A percentile compares a stretch with the other conserved stretches of the same genome.
Conservation (phyloP, 2,797 vertebrate genomes). For the Poeciliopsis turneri region DNA sequence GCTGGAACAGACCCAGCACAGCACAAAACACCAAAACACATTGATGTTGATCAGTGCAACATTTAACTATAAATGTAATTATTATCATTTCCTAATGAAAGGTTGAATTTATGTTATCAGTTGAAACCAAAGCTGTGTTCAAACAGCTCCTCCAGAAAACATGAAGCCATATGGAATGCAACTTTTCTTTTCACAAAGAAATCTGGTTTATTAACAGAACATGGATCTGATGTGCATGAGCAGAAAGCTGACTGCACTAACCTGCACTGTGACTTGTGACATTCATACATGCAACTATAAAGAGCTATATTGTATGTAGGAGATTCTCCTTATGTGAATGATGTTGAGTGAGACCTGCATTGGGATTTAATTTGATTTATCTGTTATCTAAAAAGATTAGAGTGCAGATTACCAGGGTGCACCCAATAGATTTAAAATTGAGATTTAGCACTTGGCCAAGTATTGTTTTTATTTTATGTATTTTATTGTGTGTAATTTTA, state of each 20-base stretch:
- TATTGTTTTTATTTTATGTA: too few species aligned
- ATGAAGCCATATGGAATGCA: not conserved
- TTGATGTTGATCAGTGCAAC: not conserved
- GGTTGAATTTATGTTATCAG: not conserved
- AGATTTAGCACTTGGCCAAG: too few species aligned
- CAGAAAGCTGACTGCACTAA: not conserved
- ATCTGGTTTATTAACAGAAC: not conserved
- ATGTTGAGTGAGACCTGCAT: too few species aligned
- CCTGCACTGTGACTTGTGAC: not conserved
- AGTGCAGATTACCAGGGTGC: too few species aligned
- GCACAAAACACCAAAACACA: not conserved
- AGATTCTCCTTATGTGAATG: too few species aligned
- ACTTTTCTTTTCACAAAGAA: not conserved
- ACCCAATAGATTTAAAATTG: too few species aligned
- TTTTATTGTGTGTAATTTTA: too few species aligned
- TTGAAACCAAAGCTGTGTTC: not conserved
- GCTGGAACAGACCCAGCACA: not conserved
- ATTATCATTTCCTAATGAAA: not conserved
- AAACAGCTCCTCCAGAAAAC: not conserved
- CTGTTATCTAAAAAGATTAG: too few species aligned
- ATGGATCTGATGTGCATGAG: not conserved
- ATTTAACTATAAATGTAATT: not conserved
- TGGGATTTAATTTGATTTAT: too few species aligned
- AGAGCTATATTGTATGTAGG: not conserved
- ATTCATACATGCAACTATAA: not conserved